Conservation (phyloP, 2,113 vertebrate genomes). For the Gadus macrocephalus region DNA sequence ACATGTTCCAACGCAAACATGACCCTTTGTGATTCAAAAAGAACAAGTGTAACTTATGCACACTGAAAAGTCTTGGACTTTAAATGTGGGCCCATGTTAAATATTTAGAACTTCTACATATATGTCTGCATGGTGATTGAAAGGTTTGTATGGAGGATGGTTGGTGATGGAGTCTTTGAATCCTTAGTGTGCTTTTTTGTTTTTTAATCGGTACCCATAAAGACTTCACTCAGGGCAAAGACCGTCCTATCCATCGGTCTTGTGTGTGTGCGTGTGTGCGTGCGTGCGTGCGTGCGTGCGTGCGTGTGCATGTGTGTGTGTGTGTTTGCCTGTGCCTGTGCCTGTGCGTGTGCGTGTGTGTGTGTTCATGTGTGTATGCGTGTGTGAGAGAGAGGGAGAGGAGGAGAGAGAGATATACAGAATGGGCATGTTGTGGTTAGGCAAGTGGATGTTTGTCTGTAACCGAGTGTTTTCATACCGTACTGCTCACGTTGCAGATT, state of each 20-base stretch:
- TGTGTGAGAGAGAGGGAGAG: too few relatives aligned
- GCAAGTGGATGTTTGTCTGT: not conserved
- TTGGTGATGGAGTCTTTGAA: not conserved
- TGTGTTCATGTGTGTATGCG: not conserved
- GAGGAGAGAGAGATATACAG: too few relatives aligned
- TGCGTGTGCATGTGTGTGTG: conserved; percentile 6
- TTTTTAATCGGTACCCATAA: conserved; percentile 20
- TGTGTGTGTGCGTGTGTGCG: conserved; percentile 8
- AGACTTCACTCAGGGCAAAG: conserved; percentile 1
- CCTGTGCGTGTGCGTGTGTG: not conserved
- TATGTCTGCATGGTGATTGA: not conserved
- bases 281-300: conserved; percentile 5
- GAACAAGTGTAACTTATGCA: conserved; percentile 27
- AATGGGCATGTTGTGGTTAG: too few relatives aligned
- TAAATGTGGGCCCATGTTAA: conserved; percentile 54
- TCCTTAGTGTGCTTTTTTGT: not conserved
- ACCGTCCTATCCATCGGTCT: too few relatives aligned
- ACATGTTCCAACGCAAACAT: conserved; percentile 62
- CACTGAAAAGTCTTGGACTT: conserved; percentile 48
- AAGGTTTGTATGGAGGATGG: too few relatives aligned
- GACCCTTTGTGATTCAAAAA: conserved; percentile 42
- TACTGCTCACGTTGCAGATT: conserved; percentile 53
- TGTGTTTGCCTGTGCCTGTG: not conserved
- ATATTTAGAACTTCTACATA: conserved; percentile 33
- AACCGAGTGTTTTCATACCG: conserved; percentile 17